Percentiles rank a stretch among this genome's conserved stretches.
phyloP scores from a whole-genome alignment of 2,113 vertebrate genomes.

The Choloepus hoffmanni region DNA sequence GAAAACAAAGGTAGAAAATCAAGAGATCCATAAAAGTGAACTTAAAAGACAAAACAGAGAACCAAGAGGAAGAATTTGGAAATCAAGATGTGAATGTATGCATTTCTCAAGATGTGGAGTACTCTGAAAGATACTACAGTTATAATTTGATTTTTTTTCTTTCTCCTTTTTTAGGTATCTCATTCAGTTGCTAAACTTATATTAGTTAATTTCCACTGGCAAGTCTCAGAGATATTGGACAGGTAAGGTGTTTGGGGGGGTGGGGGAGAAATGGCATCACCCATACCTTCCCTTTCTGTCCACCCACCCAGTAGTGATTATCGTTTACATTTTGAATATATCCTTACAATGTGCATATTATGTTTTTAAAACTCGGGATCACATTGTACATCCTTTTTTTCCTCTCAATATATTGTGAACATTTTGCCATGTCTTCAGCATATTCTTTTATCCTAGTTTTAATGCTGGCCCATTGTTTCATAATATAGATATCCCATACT shows the following conservation, averaged over 20 bases:
- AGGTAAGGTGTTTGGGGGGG: conserved; percentile 88
- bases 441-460: background rate
- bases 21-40: conserved; percentile 18
- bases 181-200: conserved; percentile 98
- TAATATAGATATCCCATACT: background rate
- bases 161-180: conserved; percentile 90
- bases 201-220: conserved; percentile 99
- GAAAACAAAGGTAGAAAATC: conserved; percentile 63
- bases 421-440: background rate
- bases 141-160: conserved; percentile 54
- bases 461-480: background rate
- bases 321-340: background rate
- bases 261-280: background rate
- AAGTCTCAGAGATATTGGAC: conserved; percentile 97
- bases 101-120: conserved; percentile 30
- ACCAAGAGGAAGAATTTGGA: conserved; percentile 36
- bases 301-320: background rate
- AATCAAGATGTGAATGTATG: conserved; percentile 23
- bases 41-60: conserved; percentile 48
- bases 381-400: background rate
- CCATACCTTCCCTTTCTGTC: background rate
- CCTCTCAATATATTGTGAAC: background rate
- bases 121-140: background rate
- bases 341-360: background rate
- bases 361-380: background rate